These are phyloP conservation scores for Sinosuthora webbiana DNA, from an alignment of 2,113 vertebrate species.

Conservation along the genomic window DNA sequence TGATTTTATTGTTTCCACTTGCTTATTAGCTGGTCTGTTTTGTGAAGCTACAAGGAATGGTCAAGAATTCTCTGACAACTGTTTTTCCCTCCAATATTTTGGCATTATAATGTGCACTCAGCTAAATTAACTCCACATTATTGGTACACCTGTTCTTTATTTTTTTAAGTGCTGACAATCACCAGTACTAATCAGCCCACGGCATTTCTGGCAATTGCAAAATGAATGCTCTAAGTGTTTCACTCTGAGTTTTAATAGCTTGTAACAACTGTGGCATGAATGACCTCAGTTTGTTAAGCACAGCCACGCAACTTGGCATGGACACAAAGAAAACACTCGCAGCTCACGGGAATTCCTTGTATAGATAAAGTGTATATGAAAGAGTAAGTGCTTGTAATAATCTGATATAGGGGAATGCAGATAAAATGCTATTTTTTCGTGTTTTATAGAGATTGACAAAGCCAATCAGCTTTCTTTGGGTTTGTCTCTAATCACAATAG, in stretches of 20 bases:
- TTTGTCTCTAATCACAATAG: not conserved
- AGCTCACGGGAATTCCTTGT: not conserved
- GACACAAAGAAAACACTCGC: not conserved
- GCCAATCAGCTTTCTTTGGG: not conserved
- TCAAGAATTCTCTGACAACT: not conserved
- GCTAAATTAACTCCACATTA: not conserved
- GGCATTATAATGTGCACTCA: not conserved
- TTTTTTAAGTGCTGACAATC: not conserved
- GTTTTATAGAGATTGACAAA: not conserved
- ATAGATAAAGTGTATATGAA: not conserved
- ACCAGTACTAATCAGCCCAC: not conserved
- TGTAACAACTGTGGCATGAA: not conserved
- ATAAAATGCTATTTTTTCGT: not conserved
- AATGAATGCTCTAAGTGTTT: not conserved
- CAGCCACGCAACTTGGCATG: not conserved
- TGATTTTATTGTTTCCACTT: not conserved
- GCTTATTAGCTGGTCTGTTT: not conserved
- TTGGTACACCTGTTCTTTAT: not conserved
- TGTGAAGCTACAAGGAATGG: not conserved
- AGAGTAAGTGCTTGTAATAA: not conserved
- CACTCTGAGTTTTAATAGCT: slow-evolving; percentile 25
- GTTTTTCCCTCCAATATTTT: not conserved
- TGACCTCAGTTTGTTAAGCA: not conserved
- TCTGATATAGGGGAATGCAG: not conserved
- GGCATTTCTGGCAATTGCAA: not conserved